phyloP scores from a whole-genome alignment of 1,140 invertebrate species.

The Drosophila takahashii region DNA sequence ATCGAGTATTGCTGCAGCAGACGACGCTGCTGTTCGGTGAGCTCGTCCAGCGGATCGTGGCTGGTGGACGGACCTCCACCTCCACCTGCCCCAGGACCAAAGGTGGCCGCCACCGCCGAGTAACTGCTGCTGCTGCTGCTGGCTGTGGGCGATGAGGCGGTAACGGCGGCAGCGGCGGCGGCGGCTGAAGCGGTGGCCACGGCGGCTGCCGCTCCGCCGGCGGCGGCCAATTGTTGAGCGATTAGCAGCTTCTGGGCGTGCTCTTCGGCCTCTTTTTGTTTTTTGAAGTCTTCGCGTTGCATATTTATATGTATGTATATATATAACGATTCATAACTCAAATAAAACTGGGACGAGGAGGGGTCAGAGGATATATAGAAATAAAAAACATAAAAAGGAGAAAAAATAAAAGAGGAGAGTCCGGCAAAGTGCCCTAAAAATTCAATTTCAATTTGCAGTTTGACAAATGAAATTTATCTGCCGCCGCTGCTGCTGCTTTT shows the following conservation, averaged over 20 bases:
- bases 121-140: slow-evolving; percentile 45
- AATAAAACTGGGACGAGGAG: background rate
- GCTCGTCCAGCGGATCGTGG: slow-evolving; percentile 66
- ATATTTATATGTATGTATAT: slow-evolving; percentile 27
- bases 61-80: background rate
- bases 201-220: slow-evolving; percentile 50
- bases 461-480: slow-evolving; percentile 73
- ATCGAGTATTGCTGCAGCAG: slow-evolving; percentile 79
- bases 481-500: slow-evolving; percentile 2
- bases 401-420: background rate
- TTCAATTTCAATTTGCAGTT: slow-evolving; percentile 77
- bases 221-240: slow-evolving; percentile 75
- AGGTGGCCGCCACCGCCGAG: slow-evolving; percentile 14
- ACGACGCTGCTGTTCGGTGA: slow-evolving; percentile 77
- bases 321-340: slow-evolving; percentile 11
- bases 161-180: slow-evolving; percentile 16
- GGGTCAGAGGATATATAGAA: background rate
- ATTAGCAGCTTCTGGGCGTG: slow-evolving; percentile 83
- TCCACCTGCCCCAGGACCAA: background rate
- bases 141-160: slow-evolving; percentile 45
- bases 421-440: slow-evolving; percentile 47
- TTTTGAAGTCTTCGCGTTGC: slow-evolving; percentile 72
- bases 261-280: slow-evolving; percentile 84
- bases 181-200: slow-evolving; percentile 34
- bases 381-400: slow-evolving; percentile 1